These are phyloP conservation scores for Collichthys lucidus DNA, from an alignment of 2,113 vertebrate genomes.

Conservation along the genomic window DNA sequence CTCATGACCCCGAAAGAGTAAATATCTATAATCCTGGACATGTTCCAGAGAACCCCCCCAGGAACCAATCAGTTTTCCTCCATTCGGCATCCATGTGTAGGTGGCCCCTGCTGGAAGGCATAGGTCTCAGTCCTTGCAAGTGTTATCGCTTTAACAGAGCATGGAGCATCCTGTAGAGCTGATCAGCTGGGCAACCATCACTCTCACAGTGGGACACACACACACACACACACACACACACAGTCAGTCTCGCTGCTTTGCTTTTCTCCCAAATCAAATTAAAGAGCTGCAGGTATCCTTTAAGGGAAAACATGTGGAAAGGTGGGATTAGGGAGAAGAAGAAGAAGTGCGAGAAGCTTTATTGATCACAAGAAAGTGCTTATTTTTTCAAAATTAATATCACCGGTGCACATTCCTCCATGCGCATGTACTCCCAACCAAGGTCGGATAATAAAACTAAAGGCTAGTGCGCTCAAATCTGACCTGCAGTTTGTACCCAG, in stretches of 20 bases:
- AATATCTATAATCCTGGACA: conserved; percentile 31
- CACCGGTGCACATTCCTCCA: not conserved
- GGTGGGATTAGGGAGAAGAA: conserved; percentile 14
- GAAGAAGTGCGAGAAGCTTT: not conserved
- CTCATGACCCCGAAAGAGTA: conserved; percentile 14
- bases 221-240: conserved; percentile 26
- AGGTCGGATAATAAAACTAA: conserved; percentile 21
- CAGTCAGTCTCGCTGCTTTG: conserved; percentile 27
- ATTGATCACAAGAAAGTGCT: not conserved
- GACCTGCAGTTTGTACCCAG: conserved; percentile 13
- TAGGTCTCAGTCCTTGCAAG: conserved; percentile 29
- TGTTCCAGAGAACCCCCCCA: conserved; percentile 3
- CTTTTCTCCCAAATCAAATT: conserved; percentile 48
- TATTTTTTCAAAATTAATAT: conserved; percentile 10
- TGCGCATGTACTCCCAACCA: not conserved
- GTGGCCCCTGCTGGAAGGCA: conserved; percentile 21
- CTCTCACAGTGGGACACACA: conserved; percentile 44
- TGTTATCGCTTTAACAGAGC: conserved; percentile 60
- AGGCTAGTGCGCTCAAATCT: conserved; percentile 27
- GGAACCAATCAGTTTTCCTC: conserved; percentile 16
- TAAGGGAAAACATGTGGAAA: conserved; percentile 3
- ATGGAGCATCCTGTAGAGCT: conserved; percentile 39
- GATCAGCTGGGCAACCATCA: conserved; percentile 58
- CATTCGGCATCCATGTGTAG: not conserved
- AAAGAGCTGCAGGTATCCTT: conserved; percentile 39